These are phyloP conservation scores for Megamerina dolium DNA, from an alignment of 2,888 invertebrate species.

Conservation along the genomic window DNA sequence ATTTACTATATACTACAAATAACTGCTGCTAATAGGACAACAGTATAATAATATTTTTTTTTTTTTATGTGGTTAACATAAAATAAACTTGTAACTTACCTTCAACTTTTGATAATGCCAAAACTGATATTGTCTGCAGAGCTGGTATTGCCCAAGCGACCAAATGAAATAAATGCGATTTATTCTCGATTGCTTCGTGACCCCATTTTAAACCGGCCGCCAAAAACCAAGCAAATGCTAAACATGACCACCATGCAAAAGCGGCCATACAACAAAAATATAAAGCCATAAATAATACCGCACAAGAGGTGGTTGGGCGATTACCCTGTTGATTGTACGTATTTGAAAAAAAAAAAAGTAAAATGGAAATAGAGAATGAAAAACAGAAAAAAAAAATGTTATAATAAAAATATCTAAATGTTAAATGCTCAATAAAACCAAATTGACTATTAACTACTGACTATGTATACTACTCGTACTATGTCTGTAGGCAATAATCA, in stretches of 20 bases:
- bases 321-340: slow-evolving; percentile 45
- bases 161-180: slow-evolving; percentile 94
- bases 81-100: too few species aligned
- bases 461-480: too few species aligned
- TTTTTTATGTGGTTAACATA: too few species aligned
- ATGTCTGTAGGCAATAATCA: too few species aligned
- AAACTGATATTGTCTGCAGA: slow-evolving; percentile 87
- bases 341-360: slow-evolving; percentile 10
- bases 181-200: slow-evolving; percentile 95
- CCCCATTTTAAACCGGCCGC: slow-evolving; percentile 97
- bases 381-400: slow-evolving; percentile 9
- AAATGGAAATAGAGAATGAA: slow-evolving; percentile 15
- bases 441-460: too few species aligned
- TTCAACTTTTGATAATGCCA: slow-evolving; percentile 94
- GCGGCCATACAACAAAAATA: slow-evolving; percentile 97
- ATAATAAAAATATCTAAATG: background rate
- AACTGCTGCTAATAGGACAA: too few species aligned
- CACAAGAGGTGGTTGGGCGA: slow-evolving; percentile 60
- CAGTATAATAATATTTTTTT: too few species aligned
- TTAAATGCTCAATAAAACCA: background rate
- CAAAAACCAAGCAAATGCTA: slow-evolving; percentile 94
- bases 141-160: slow-evolving; percentile 98
- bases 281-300: slow-evolving; percentile 91
- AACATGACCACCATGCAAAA: slow-evolving; percentile 95
- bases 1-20: too few species aligned